Evolutionary conservation across 2,113 vertebrate genomes (phyloP).

Genomic region (Scortum barcoo): DNA sequence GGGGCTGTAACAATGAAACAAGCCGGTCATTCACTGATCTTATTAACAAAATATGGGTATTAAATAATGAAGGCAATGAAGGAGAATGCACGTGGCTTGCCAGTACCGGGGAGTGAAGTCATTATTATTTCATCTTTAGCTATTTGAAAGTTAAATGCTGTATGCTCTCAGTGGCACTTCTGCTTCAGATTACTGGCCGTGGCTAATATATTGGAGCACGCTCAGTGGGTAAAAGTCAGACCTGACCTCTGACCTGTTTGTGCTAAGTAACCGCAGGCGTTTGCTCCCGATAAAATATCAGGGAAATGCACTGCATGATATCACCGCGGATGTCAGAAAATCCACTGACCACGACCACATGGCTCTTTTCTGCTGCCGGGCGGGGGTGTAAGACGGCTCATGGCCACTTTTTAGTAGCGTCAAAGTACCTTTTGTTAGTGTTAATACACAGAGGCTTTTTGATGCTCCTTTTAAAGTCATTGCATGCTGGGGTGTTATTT

Average conservation of each 20-base stretch:
- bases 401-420: conserved; percentile 20
- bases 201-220: conserved; percentile 85
- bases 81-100: conserved; percentile 35
- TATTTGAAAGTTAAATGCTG: conserved; percentile 78
- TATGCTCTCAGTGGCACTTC: conserved; percentile 83
- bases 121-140: conserved; percentile 49
- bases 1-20: background rate
- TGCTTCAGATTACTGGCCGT: conserved; percentile 92
- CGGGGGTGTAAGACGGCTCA: conserved; percentile 14
- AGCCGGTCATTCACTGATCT: background rate
- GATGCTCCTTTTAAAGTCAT: background rate
- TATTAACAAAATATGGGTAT: background rate
- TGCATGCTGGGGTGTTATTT: background rate
- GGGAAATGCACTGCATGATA: conserved; percentile 79
- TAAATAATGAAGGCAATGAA: conserved; percentile 70
- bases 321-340: conserved; percentile 43
- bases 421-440: background rate
- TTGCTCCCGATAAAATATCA: conserved; percentile 89
- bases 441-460: background rate
- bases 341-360: conserved; percentile 38
- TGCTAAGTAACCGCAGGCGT: conserved; percentile 90
- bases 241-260: conserved; percentile 89
- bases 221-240: conserved; percentile 86
- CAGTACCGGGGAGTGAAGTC: conserved; percentile 11
- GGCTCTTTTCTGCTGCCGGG: conserved; percentile 24